Percentiles rank a stretch among this genome's conserved stretches.
phyloP scores from a whole-genome alignment of 2,888 invertebrate species.

The Podabrus alpinus region DNA sequence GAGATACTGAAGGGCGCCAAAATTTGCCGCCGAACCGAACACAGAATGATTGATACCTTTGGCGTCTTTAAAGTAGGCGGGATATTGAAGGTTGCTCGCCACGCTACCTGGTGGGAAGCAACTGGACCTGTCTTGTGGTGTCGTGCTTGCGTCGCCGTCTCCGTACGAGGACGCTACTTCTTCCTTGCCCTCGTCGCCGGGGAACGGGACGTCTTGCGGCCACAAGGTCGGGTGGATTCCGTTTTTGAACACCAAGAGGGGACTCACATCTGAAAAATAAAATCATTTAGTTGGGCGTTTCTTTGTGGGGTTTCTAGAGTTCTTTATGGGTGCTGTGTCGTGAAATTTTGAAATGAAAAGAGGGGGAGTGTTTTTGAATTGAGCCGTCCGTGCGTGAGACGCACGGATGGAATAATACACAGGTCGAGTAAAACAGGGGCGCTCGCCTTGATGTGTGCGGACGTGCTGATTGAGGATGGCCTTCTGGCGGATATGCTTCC shows the following conservation, averaged over 20 bases:
- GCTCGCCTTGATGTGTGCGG: slow-evolving; percentile 97
- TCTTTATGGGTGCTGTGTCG: not conserved
- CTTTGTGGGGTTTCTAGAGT: not conserved
- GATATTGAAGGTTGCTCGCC: slow-evolving; percentile 69
- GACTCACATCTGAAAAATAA: slow-evolving; percentile 77
- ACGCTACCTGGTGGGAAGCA: slow-evolving; percentile 76
- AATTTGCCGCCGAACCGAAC: slow-evolving; percentile 67
- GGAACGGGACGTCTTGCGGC: slow-evolving; percentile 88
- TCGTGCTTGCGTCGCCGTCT: slow-evolving; percentile 63
- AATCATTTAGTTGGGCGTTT: not conserved
- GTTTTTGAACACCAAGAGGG: slow-evolving; percentile 88
- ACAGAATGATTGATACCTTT: slow-evolving; percentile 81
- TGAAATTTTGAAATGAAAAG: not conserved
- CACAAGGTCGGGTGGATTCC: slow-evolving; percentile 85
- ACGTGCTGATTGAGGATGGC: slow-evolving; percentile 96
- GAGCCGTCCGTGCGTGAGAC: slow-evolving; percentile 52
- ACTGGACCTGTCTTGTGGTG: slow-evolving; percentile 55
- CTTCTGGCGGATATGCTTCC: slow-evolving; percentile 95
- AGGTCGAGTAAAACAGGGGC: slow-evolving; percentile 57
- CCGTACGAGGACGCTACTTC: slow-evolving; percentile 73
- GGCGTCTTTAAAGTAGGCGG: slow-evolving; percentile 86
- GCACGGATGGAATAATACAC: slow-evolving; percentile 45
- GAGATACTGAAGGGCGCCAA: slow-evolving; percentile 73
- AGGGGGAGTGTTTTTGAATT: slow-evolving; percentile 49
- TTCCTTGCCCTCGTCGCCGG: slow-evolving; percentile 76